phyloP scores from a whole-genome alignment of 2,888 invertebrate species.

The Ectobius pallidus region DNA sequence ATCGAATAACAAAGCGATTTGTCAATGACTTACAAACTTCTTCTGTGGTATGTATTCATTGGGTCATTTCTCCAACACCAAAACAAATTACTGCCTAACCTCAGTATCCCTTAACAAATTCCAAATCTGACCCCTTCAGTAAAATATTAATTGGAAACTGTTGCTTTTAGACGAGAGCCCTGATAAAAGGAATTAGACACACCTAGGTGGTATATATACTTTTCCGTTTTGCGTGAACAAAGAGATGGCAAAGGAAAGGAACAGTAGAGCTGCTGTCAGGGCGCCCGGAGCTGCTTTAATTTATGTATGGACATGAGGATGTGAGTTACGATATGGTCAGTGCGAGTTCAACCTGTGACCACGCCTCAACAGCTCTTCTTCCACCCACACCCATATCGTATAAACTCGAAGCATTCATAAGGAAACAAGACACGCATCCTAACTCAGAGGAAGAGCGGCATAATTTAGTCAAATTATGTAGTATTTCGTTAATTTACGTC shows the following conservation, averaged over 20 bases:
- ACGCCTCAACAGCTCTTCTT: conserved; percentile 20
- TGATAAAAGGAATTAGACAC: conserved; percentile 18
- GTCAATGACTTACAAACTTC: too few species aligned
- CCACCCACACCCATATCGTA: conserved; percentile 10
- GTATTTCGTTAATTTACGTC: too few species aligned
- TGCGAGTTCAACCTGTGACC: conserved; percentile 22
- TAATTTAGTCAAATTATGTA: too few species aligned
- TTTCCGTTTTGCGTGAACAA: conserved; percentile 12
- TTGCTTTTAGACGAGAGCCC: conserved; percentile 6
- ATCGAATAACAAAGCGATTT: too few species aligned
- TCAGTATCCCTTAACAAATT: not conserved
- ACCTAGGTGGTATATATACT: not conserved
- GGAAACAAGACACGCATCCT: not conserved
- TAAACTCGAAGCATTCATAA: conserved; percentile 1
- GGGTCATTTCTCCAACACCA: too few species aligned
- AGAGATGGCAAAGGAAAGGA: not conserved
- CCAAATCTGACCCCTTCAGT: not conserved
- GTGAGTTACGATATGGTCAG: conserved; percentile 22
- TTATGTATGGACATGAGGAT: not conserved
- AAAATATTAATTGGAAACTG: conserved; percentile 14
- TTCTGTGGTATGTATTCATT: too few species aligned
- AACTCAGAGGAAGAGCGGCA: not conserved
- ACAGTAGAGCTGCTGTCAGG: not conserved
- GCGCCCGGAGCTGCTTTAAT: conserved; percentile 2
- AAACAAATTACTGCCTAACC: too few species aligned